Evolutionary conservation across 2,888 invertebrate genomes (phyloP).

Genomic region (Branchipolynoe longqiensis): DNA sequence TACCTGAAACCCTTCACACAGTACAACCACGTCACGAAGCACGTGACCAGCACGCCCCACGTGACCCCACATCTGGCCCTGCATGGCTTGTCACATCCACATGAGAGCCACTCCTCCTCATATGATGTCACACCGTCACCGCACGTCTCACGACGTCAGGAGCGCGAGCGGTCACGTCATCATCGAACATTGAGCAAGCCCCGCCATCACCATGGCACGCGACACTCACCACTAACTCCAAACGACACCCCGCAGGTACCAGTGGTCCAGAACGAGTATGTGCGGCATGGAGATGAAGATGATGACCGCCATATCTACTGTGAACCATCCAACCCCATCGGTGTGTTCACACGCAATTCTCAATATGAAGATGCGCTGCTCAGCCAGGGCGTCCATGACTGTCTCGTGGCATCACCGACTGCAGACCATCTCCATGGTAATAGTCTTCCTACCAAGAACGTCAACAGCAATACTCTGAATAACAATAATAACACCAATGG

Average conservation of each 20-base stretch:
- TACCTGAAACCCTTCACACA: constrained; percentile 25
- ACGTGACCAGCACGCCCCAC: not conserved
- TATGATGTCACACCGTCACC: constrained; percentile 13
- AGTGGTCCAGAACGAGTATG: constrained; percentile 33
- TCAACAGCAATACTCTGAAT: not conserved
- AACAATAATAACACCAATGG: not conserved
- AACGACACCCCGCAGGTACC: not conserved
- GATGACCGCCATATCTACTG: constrained; percentile 36
- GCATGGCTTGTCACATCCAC: not conserved
- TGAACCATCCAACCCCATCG: constrained; percentile 31
- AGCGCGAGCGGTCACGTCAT: not conserved
- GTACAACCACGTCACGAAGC: not conserved
- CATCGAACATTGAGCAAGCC: not conserved
- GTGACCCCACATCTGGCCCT: not conserved
- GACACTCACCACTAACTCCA: not conserved
- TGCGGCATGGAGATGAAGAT: constrained; percentile 1
- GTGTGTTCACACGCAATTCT: not conserved
- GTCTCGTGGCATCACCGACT: not conserved
- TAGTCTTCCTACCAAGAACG: not conserved
- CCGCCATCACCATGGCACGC: not conserved
- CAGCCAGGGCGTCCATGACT: not conserved
- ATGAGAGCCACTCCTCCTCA: constrained; percentile 35
- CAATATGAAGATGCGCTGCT: not conserved
- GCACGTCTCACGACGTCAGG: not conserved
- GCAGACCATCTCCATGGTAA: too few relatives aligned